phyloP scores from a whole-genome alignment of 53 echinoderm and acorn worm species.

The Crossaster papposus region DNA sequence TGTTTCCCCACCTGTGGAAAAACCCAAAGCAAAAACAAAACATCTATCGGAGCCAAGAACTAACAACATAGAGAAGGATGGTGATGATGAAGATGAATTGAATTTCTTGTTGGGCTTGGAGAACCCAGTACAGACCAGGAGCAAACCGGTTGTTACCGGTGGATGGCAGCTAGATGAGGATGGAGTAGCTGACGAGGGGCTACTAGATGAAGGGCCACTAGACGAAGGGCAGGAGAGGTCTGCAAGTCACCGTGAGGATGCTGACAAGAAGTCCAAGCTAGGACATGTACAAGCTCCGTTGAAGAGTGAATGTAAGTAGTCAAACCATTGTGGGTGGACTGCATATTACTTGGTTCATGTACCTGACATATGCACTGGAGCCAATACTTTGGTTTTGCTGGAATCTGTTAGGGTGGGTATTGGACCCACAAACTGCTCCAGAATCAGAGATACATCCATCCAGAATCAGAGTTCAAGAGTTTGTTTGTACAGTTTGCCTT shows the following conservation, averaged over 20 bases:
- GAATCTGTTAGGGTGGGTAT: no score
- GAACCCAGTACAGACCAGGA: conserved; percentile 59
- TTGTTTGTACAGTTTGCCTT: no score
- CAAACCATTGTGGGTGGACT: not conserved
- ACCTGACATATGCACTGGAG: no score
- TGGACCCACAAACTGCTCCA: no score
- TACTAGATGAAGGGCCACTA: not conserved
- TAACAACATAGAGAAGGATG: not conserved
- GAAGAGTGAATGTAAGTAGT: not conserved
- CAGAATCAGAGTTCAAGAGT: no score
- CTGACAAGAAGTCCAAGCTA: not conserved
- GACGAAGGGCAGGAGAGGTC: not conserved
- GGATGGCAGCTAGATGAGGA: not conserved
- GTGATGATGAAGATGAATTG: conserved; percentile 55
- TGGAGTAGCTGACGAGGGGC: no score
- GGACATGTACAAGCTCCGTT: not conserved
- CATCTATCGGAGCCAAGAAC: not conserved
- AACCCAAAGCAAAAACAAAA: not conserved
- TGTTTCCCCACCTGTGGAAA: not conserved
- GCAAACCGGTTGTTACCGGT: not conserved
- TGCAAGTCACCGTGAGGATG: not conserved
- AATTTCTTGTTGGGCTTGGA: conserved; percentile 65
- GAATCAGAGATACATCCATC: no score
- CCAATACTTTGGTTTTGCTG: no score
- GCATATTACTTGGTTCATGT: no score